Conservation (phyloP, 2,888 invertebrate genomes). For the Cryptocephalus moraei region DNA sequence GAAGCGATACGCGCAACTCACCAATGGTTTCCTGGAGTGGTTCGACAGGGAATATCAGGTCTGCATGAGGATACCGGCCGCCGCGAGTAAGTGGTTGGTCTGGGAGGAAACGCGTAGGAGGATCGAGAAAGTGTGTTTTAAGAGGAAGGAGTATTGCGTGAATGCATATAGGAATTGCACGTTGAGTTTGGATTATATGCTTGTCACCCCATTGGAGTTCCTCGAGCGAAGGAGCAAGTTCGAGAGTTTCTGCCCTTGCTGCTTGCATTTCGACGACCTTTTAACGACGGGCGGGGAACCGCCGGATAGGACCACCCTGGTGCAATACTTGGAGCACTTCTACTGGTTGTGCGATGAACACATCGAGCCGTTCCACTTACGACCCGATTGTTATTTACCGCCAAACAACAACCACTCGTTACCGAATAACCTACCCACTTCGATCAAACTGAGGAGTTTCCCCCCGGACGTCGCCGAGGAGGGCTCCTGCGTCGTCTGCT, state of each 20-base stretch:
- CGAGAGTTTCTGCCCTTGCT: constrained; percentile 49
- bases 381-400: constrained; percentile 39
- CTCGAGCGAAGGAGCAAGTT: constrained; percentile 40
- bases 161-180: constrained; percentile 39
- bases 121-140: constrained; percentile 34
- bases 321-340: constrained; percentile 44
- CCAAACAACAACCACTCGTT: constrained; percentile 29
- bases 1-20: constrained; percentile 36
- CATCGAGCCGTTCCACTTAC: constrained; percentile 37
- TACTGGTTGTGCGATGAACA: constrained; percentile 55
- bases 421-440: constrained; percentile 42
- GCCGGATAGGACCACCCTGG: constrained; percentile 44
- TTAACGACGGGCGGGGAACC: constrained; percentile 38
- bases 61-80: constrained; percentile 40
- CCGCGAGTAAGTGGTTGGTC: constrained; percentile 46
- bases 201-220: constrained; percentile 47
- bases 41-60: constrained; percentile 47
- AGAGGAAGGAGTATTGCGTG: constrained; percentile 44
- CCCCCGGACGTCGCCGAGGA: constrained; percentile 38
- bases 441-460: constrained; percentile 16
- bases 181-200: constrained; percentile 43
- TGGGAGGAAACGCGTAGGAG: constrained; percentile 38
- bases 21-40: constrained; percentile 39
- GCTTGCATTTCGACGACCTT: constrained; percentile 36
- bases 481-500: constrained; percentile 53